Evolutionary conservation across 2,888 invertebrate species (phyloP).

Genomic region (Strigamia crassipes): DNA sequence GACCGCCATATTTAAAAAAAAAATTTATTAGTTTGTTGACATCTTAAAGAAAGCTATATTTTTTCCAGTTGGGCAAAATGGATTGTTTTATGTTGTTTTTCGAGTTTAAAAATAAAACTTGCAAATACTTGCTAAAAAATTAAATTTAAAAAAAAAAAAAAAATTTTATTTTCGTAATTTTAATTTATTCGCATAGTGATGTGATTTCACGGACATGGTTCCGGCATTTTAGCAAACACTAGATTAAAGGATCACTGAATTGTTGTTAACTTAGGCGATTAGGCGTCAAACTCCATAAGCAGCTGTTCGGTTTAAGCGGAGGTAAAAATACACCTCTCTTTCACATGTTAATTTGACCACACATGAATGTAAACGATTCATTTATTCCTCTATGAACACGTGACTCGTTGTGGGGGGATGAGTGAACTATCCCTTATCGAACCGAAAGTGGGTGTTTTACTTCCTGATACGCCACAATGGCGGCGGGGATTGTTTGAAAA

Average conservation of each 20-base stretch:
- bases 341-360: slow-evolving; percentile 4
- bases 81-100: too few relatives aligned
- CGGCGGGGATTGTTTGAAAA: not conserved
- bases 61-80: too few relatives aligned
- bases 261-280: not conserved
- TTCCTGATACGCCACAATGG: slow-evolving; percentile 4
- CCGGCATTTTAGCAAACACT: not conserved
- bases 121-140: too few relatives aligned
- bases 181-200: not conserved
- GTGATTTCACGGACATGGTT: not conserved
- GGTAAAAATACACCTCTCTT: not conserved
- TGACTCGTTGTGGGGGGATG: not conserved
- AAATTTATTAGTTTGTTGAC: not conserved
- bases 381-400: not conserved
- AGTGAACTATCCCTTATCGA: slow-evolving; percentile 1
- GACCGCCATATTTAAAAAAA: not conserved
- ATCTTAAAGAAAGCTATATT: too few relatives aligned
- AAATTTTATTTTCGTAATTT: not conserved
- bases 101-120: too few relatives aligned
- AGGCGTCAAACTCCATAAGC: not conserved
- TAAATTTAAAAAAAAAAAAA: not conserved
- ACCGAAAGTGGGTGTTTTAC: slow-evolving; percentile 10
- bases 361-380: slow-evolving; percentile 10
- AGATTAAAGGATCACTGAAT: not conserved
- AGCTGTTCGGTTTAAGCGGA: not conserved